Evolutionary conservation across 1,140 invertebrate species (phyloP), one percentile per base, ranked within the genome.

Genomic region (Zaprionus gabonicus): DNA sequence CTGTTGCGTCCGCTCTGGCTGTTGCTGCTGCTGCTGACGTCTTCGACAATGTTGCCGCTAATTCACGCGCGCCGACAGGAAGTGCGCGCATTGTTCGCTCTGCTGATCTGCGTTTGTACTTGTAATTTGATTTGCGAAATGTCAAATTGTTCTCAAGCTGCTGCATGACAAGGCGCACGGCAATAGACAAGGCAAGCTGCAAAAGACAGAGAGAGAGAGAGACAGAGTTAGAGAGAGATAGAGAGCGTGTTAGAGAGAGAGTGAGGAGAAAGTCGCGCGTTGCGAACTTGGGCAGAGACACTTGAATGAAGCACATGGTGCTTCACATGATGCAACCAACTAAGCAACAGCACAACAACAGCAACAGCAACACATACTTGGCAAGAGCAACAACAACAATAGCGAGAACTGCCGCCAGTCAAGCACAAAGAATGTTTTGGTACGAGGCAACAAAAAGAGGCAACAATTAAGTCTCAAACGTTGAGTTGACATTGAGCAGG

Each of bases 111-210:
- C 91, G 91, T 64, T 92, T 92, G 79, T 92, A 92, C 87, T 92
- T 92, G 78, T 92, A 92, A 84, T 92, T 92, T 69, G 91, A 92
- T 92, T 92, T 92, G 68, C 91, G 77, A 91, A 92, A 92, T 81
- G 82, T 92, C 71, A 92, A 86, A 82, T 91, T 82, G 76, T 84
- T 90, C 65, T 90, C 79, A 80, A 75, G 78, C 71, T 81, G 82
- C 71, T 78, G 77, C 85, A 85, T 90, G 85, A 85, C 85, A 69
- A 76, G 57, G 66, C 76, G 44, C 67, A 31, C 58, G 23, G 20
- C 64, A 25, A 67, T 59, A 60, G 71, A 63, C 69, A 53, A 70
- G 62, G 53, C 71, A 49, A 49, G 58, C 78, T 81, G 81, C 71
- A 86, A 70, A 55, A 67, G 1, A 51, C 23, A 70, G 13, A 64